Conservation (phyloP, 2,888 invertebrate genomes). For the Xiphydria camelus region DNA sequence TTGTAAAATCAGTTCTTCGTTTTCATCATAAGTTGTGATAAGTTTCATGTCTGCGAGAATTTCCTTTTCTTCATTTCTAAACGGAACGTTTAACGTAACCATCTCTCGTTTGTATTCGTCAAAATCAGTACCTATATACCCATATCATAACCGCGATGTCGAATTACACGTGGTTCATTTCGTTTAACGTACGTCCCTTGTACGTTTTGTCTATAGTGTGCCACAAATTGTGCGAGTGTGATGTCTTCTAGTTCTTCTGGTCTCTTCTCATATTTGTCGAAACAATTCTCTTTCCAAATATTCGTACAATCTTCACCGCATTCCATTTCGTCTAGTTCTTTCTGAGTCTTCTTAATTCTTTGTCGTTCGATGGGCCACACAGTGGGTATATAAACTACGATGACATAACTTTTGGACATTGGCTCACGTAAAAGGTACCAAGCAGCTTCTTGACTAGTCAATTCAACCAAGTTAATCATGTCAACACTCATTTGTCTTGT, state of each 20-base stretch:
- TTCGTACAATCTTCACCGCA: too few relatives aligned
- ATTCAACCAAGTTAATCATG: constrained; percentile 45
- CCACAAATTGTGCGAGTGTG: constrained; percentile 51
- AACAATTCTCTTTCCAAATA: constrained; percentile 54
- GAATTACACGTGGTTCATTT: constrained; percentile 37
- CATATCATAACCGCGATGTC: constrained; percentile 51
- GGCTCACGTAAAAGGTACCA: constrained; percentile 56
- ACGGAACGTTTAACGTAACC: constrained; percentile 43
- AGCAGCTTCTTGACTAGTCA: constrained; percentile 55
- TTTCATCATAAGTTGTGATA: constrained; percentile 41
- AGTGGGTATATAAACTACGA: constrained; percentile 29
- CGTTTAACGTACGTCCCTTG: constrained; percentile 24
- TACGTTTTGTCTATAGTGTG: constrained; percentile 30
- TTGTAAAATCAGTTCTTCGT: constrained; percentile 36
- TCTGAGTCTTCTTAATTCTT: constrained; percentile 38
- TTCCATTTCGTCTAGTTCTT: constrained; percentile 32
- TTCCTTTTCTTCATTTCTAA: constrained; percentile 47
- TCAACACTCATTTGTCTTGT: constrained; percentile 39
- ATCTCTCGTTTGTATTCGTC: constrained; percentile 39
- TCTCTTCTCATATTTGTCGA: constrained; percentile 51
- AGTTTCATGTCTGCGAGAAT: constrained; percentile 46
- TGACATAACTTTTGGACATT: constrained; percentile 47
- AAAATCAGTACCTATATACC: constrained; percentile 35
- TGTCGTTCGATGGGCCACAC: constrained; percentile 50
- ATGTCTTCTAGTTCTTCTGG: constrained; percentile 42